A percentile compares a stretch with the other conserved stretches of the same genome.
Conservation (phyloP, 30 jellyfish, hydroid and myxozoan species). For the Phacellophora camtschatica region DNA sequence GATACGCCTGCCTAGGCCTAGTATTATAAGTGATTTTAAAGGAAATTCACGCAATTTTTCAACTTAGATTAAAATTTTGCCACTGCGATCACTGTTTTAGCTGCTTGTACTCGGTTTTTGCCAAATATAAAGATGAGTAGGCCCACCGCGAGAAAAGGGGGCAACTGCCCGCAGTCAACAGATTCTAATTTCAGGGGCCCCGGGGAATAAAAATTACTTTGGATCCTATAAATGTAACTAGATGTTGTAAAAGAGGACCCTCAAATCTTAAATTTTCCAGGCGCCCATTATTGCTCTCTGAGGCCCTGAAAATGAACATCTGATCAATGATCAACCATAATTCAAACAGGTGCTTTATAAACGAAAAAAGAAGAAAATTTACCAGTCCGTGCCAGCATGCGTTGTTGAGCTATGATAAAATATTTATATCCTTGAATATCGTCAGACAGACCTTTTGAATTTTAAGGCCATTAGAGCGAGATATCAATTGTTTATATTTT, state of each 20-base stretch:
- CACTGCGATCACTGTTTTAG: too few relatives aligned
- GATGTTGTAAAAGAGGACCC: too few relatives aligned
- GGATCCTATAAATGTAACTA: not conserved
- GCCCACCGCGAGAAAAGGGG: too few relatives aligned
- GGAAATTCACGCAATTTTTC: too few relatives aligned
- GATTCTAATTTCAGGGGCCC: not conserved
- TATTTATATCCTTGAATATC: not conserved
- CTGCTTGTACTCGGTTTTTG: too few relatives aligned
- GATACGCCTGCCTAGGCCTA: too few relatives aligned
- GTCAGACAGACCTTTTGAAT: not conserved
- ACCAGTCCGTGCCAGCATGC: not conserved
- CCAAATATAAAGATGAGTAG: too few relatives aligned
- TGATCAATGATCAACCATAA: slow-evolving; percentile 45
- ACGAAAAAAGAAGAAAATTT: not conserved
- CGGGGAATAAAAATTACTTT: not conserved
- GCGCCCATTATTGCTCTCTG: too few relatives aligned
- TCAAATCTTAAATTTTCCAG: too few relatives aligned
- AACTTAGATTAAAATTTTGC: too few relatives aligned
- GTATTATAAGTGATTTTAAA: too few relatives aligned
- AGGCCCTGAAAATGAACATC: slow-evolving; percentile 3
- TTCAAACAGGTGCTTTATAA: slow-evolving; percentile 30
- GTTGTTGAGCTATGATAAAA: not conserved
- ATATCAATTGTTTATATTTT: not conserved
- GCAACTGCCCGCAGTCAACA: too few relatives aligned
- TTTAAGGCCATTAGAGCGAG: not conserved